Base-by-base conservation (phyloP, 2,888 invertebrate genomes). In the Balanococcus diminutus region DNA sequence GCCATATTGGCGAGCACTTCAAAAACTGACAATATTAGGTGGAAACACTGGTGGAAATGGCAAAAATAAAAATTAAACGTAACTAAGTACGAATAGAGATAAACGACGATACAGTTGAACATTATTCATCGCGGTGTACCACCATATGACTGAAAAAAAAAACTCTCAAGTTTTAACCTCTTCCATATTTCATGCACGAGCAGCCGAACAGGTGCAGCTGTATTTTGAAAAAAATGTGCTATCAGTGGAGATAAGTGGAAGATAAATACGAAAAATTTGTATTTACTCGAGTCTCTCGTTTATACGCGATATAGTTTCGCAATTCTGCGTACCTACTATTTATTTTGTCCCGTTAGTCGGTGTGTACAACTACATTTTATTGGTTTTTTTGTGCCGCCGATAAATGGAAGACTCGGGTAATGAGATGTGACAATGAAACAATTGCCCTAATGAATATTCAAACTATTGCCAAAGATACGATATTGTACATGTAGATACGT, bases 31-130 rank as follows among this genome's bases (percentile, higher is more conserved):
- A 61, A 25, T 25, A 61, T 19, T n/a, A 61, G 1, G 11, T 61
- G n/a, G n/a, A n/a, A n/a, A n/a, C n/a, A n/a, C n/a, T n/a, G n/a
- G n/a, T n/a, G 36, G 19, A 36, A 79, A 28, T 79, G 19, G 36
- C 19, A 19, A 36, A 79, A n/a, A 28, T 79, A 79, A 79, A 79
- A 79, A 79, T 36, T 79, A 79, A 79, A 32, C 75, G 75, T n/a
- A 19, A 28, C 75, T 16, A 79, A 79, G 28, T 79, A 79, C 75
- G 75, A 36, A 36, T 79, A 79, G 11, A 67, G 36, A 36, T 36
- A 67, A 28, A 67, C 28, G 3, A 28, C 67, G 75, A 79, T 79
- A 79, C 75, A 79, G 36, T 79, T 79, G 16, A 79, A 79, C 75
- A 79, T 79, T 19, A 19, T 79, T 79, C 75, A 36, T 79, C 36